A percentile compares a stretch with the other conserved stretches of the same genome.
Evolutionary conservation across 2,888 invertebrate genomes (phyloP).

Genomic region (Pristionchus fissidentatus): DNA sequence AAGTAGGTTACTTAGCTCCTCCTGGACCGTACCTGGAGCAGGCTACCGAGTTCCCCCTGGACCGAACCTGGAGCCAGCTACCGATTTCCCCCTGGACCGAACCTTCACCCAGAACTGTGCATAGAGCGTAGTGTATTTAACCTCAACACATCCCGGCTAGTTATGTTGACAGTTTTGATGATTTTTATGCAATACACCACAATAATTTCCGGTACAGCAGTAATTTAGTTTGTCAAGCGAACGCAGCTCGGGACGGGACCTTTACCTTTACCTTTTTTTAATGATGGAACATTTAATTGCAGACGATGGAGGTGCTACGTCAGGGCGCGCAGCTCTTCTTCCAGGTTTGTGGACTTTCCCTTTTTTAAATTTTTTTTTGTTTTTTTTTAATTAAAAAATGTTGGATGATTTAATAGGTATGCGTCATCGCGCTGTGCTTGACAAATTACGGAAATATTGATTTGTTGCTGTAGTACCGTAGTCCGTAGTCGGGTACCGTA

Average conservation of each 20-base stretch:
- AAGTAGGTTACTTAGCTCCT: too few species aligned
- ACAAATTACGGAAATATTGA: too few species aligned
- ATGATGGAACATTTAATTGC: background rate
- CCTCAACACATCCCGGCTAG: too few species aligned
- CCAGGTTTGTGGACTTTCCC: background rate
- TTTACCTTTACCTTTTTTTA: background rate
- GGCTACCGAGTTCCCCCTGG: too few species aligned
- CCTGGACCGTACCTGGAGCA: too few species aligned
- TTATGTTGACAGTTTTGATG: too few species aligned
- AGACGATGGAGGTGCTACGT: slow-evolving; percentile 50
- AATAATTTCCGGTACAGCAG: background rate
- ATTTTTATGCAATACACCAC: too few species aligned
- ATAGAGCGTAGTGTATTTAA: too few species aligned
- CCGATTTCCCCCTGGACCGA: too few species aligned
- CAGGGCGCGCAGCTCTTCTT: slow-evolving; percentile 43
- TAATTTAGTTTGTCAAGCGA: too few species aligned
- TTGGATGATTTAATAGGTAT: background rate
- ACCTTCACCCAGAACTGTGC: too few species aligned
- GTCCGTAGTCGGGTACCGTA: slow-evolving; percentile 48
- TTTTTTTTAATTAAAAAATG: background rate
- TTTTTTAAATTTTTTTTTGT: background rate
- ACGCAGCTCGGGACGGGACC: background rate
- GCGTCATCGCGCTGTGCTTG: background rate
- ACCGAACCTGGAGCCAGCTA: too few species aligned
- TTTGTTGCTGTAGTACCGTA: slow-evolving; percentile 33